phyloP scores from a whole-genome alignment of 1,140 invertebrate genomes.

The Hermetia illucens region DNA sequence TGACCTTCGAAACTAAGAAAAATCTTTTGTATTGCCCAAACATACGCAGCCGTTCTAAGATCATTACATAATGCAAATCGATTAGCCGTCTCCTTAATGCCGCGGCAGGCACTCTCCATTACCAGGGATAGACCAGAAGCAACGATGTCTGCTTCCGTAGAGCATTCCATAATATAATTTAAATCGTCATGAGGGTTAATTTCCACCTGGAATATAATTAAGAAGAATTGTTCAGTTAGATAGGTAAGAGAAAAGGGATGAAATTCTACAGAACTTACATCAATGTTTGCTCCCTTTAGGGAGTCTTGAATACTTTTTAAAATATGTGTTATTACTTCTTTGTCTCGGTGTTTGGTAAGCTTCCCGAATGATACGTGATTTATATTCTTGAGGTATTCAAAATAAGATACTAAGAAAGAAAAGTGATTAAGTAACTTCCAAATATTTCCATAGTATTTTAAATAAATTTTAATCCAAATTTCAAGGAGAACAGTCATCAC shows the following conservation, averaged over 20 bases:
- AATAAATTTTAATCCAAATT: too few species aligned
- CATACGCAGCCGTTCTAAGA: constrained; percentile 68
- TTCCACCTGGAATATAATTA: constrained; percentile 43
- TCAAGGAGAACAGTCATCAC: too few species aligned
- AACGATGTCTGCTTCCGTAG: constrained; percentile 70
- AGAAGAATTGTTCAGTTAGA: constrained; percentile 36
- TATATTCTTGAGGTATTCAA: constrained; percentile 86
- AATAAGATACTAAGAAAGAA: constrained; percentile 55
- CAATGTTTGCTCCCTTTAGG: constrained; percentile 9
- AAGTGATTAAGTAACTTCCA: too few species aligned
- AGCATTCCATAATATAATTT: constrained; percentile 29
- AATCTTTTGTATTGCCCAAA: constrained; percentile 69
- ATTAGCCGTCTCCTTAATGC: constrained; percentile 56
- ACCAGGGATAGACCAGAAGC: constrained; percentile 69
- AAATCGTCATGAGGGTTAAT: constrained; percentile 50
- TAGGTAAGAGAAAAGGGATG: too few species aligned
- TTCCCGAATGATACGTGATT: constrained; percentile 82
- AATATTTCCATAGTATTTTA: too few species aligned
- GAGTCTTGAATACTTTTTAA: constrained; percentile 21
- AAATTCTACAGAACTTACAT: background rate
- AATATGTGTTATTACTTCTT: constrained; percentile 14
- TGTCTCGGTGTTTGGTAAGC: constrained; percentile 45
- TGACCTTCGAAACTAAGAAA: constrained; percentile 65
- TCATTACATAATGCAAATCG: constrained; percentile 65
- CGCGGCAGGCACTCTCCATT: constrained; percentile 51